Evolutionary conservation across 2,113 vertebrate species (phyloP).

Genomic region (Lagenorhynchus albirostris): DNA sequence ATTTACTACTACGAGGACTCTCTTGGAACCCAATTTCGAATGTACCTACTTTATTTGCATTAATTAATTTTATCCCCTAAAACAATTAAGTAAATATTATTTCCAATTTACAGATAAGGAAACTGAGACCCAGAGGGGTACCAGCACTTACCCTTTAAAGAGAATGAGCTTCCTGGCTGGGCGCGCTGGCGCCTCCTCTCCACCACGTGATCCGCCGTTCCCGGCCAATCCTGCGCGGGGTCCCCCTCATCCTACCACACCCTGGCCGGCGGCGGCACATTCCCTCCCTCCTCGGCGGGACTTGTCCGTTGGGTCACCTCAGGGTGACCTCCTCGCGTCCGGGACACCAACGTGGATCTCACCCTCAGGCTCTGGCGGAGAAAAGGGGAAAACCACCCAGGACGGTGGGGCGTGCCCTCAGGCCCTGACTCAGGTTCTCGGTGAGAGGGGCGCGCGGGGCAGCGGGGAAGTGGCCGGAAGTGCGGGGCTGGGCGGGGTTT

Average conservation of each 20-base stretch:
- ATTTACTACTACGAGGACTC: not conserved
- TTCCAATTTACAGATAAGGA: not conserved
- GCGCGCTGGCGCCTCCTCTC: not conserved
- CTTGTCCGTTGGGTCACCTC: not conserved
- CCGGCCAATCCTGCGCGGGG: not conserved
- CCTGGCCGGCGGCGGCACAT: accelerated
- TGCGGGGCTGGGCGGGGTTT: not conserved
- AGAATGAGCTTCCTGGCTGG: too few relatives aligned
- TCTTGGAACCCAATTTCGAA: not conserved
- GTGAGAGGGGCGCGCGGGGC: not conserved
- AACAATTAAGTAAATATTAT: not conserved
- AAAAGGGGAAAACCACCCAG: not conserved
- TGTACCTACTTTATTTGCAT: not conserved
- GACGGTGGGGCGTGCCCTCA: not conserved
- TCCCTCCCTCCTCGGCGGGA: accelerated
- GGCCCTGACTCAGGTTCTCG: not conserved
- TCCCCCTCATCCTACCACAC: too few relatives aligned
- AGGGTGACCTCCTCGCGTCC: not conserved
- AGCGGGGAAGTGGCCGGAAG: not conserved
- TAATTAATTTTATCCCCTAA: not conserved
- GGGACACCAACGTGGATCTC: not conserved
- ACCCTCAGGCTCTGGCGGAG: not conserved
- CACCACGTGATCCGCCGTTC: not conserved
- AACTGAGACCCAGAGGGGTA: not conserved
- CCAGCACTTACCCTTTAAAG: not conserved